Evolutionary conservation across 1,140 invertebrate genomes (phyloP), one percentile per base, ranked within the genome.

Genomic region (Pachyrhynchus sulphureomaculatus): DNA sequence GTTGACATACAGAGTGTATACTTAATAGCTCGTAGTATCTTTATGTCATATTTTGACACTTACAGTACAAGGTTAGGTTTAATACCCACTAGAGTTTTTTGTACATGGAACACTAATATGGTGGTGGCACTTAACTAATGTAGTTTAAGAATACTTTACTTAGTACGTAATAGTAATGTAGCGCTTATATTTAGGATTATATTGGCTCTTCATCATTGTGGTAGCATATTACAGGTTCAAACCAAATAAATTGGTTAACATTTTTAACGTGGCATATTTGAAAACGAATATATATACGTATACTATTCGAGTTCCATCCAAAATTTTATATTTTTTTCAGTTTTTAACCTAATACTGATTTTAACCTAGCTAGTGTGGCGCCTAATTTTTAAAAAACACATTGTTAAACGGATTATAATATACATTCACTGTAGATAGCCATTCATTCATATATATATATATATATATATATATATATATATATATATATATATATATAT

Each of bases 91-190:
- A 73, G 69, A 71, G 65, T 58, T 68, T 69, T 72, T 73, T 73
- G 71, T 73, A 74, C 72, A 73, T 67, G 66, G 63, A 55, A 75
- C 71, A 75, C 71, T 75, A 75, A 75, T 71, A 69, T 45, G 71
- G 73, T 73, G 71, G 72, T 57, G 73, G 71, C 71, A 73, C 71
- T 72, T 72, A 69, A 64, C 56, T 61, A 67, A 61, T 64, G 24
- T 54, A 61, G 63, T 61, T 64, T 64, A 64, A 59, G 57, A 49
- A 64, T 62, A 64, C 60, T 66, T 69, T 69, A 66, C 59, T 62
- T 69, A 72, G 67, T 72, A 72, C 62, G 59, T 68, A 71, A 66
- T 63, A 67, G 64, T 63, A 49, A 67, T 67, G 61, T 56, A 62
- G 65, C 58, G 67, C 61, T 69, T 72, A 70, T 62, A 66, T 64